A percentile compares a stretch with the other conserved stretches of the same genome.
phyloP scores from a whole-genome alignment of 2,888 invertebrate genomes.

The Mystacides longicornis region DNA sequence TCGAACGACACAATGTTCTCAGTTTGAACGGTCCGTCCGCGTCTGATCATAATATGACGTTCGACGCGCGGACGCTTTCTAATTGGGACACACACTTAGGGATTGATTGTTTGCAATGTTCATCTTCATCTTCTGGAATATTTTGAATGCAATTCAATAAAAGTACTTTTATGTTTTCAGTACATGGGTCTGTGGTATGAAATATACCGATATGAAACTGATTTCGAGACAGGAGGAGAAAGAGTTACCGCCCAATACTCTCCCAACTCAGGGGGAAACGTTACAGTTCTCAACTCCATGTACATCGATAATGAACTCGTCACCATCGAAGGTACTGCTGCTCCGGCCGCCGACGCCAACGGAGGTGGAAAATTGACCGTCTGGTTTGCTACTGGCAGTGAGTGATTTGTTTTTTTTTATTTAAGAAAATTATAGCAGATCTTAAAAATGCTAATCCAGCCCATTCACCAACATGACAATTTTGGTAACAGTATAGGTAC shows the following conservation, averaged over 20 bases:
- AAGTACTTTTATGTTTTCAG: slow-evolving; percentile 28
- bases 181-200: slow-evolving; percentile 42
- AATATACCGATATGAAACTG: slow-evolving; percentile 38
- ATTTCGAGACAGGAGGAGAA: slow-evolving; percentile 35
- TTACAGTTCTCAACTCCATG: slow-evolving; percentile 18
- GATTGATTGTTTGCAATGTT: no score
- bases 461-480: no score
- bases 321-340: slow-evolving; percentile 14
- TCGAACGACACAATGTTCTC: no score
- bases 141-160: neutral
- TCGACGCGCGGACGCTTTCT: no score
- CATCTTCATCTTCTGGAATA: no score
- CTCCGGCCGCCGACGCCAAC: slow-evolving; percentile 12
- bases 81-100: no score
- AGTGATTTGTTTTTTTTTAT: neutral
- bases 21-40: no score
- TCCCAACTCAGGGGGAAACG: slow-evolving; percentile 5
- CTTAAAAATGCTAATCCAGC: no score
- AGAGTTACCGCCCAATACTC: slow-evolving; percentile 32
- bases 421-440: neutral
- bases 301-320: slow-evolving; percentile 6
- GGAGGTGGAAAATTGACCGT: slow-evolving; percentile 20
- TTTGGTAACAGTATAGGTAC: no score
- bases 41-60: no score
- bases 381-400: slow-evolving; percentile 18